Percentiles rank a stretch among this genome's conserved stretches.
phyloP scores from a whole-genome alignment of 2,797 vertebrate species.

The Gorsachius magnificus region DNA sequence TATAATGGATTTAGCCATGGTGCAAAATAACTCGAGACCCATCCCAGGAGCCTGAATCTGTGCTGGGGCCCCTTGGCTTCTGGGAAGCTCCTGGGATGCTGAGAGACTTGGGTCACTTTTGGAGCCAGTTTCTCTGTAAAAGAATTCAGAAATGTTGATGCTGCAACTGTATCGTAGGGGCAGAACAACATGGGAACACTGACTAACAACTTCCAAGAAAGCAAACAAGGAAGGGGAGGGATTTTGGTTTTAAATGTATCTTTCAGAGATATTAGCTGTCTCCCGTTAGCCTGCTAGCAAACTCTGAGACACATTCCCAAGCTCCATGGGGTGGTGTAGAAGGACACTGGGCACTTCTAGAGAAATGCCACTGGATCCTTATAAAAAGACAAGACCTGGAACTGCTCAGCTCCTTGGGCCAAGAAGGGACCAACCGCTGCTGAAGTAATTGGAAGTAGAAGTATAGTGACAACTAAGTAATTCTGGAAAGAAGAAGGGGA shows the following conservation, averaged over 20 bases:
- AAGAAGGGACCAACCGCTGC: neutral
- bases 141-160: neutral
- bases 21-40: neutral
- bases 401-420: neutral
- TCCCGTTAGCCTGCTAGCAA: accelerated
- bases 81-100: neutral
- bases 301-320: neutral
- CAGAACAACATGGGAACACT: neutral
- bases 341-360: neutral
- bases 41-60: neutral
- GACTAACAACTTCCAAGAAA: neutral
- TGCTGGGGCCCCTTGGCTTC: neutral
- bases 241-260: neutral
- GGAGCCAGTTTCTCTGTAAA: neutral
- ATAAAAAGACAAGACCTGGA: neutral
- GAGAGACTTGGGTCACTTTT: neutral
- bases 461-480: neutral
- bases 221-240: neutral
- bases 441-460: neutral
- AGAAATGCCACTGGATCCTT: neutral
- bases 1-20: neutral
- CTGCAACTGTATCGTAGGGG: neutral
- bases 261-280: neutral
- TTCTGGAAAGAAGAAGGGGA: neutral
- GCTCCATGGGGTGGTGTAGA: neutral